These are phyloP conservation scores for Calameuta pallipes DNA, from an alignment of 2,888 invertebrate genomes.

Conservation along the genomic window DNA sequence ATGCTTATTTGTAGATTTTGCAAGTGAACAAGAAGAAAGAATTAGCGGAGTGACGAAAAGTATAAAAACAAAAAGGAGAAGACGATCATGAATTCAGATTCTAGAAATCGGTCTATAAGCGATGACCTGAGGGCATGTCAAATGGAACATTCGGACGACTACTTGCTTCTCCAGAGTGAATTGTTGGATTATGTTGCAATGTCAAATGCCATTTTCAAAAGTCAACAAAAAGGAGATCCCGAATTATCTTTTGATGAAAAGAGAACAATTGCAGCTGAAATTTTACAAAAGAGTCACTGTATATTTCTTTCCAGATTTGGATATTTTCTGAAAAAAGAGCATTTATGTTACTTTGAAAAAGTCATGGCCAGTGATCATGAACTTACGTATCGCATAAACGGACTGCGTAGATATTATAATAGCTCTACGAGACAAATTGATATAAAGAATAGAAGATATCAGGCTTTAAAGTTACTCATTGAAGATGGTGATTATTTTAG, in stretches of 20 bases:
- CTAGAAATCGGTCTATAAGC: background rate
- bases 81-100: conserved; percentile 19
- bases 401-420: conserved; percentile 72
- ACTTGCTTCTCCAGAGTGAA: conserved; percentile 67
- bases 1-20: background rate
- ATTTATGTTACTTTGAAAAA: conserved; percentile 76
- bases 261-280: conserved; percentile 73
- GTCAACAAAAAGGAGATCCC: conserved; percentile 83
- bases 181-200: conserved; percentile 72
- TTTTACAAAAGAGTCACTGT: conserved; percentile 75
- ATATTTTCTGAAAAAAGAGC: conserved; percentile 74
- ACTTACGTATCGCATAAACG: conserved; percentile 73
- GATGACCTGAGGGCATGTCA: background rate
- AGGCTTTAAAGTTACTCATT: conserved; percentile 81
- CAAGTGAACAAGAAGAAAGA: conserved; percentile 23
- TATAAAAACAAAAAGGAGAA: background rate
- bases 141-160: conserved; percentile 9
- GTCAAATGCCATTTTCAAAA: conserved; percentile 73
- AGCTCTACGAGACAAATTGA: conserved; percentile 68
- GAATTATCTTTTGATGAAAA: conserved; percentile 80
- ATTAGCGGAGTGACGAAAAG: too few relatives aligned
- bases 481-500: conserved; percentile 84
- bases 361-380: conserved; percentile 68
- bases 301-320: conserved; percentile 85
- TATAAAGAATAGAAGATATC: conserved; percentile 84